Base-by-base conservation (phyloP, 2,888 invertebrate species). In the Clostera curtula region DNA sequence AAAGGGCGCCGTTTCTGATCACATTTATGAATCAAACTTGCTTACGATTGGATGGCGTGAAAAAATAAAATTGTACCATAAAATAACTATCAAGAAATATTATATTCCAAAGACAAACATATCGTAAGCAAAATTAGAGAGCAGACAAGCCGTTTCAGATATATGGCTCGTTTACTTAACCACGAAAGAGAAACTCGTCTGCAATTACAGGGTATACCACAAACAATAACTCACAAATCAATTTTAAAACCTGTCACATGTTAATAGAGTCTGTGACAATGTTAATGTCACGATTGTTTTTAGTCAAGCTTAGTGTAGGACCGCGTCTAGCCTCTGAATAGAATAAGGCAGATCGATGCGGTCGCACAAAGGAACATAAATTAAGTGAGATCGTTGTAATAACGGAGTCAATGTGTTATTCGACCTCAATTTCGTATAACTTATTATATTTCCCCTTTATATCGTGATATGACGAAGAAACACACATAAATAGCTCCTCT, bases 341-440 rank as follows among this genome's bases (percentile, higher is more conserved):
- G 41, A 42, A 43, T 45, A n/a, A n/a, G n/a, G n/a, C n/a, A 44
- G 36, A 49, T 45, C 31, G 38, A 42, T 50, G 45, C 39, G 41
- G 41, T 29, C 36, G 28, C 36, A 59, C 52, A 56, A 59, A 57
- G 53, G 46, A 41, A 34, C 43, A 57, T 58, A 53, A 58, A 52
- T 50, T 39, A 50, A 44, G 39, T 40, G 46, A 34, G 49, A 49
- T 49, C 30, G 49, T 32, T 34, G 41, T 41, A 33, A 40, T 39
- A 51, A 38, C 38, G 43, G 41, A 40, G 52, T 35, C 37, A 52
- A 40, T 46, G 42, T 42, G 40, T 35, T 35, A 34, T 35, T 30
- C 31, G 47, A 34, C 45, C 36, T 44, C 31, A 45, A 40, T 45
- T 36, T 35, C 25, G 28, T 36, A 31, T 45, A 41, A 52, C 36